Evolutionary conservation across 2,797 vertebrate species (phyloP).

Genomic region (Melanotaenia boesemani): DNA sequence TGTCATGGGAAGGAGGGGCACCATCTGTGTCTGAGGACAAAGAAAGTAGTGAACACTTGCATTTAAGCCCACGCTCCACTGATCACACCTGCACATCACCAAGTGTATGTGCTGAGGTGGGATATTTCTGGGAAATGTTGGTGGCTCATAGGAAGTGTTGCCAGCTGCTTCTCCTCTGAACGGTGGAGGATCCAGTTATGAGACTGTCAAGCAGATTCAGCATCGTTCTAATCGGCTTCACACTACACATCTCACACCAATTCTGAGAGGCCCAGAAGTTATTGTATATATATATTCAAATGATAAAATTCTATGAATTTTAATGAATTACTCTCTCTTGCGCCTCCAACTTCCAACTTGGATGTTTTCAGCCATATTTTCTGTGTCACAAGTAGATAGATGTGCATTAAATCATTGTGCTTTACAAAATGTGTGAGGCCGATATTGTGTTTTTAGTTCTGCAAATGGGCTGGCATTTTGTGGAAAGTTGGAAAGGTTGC

Average conservation of each 20-base stretch:
- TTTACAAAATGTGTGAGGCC: no score
- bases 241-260: constrained; percentile 19
- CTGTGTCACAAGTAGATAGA: no score
- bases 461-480: no score
- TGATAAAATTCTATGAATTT: no score
- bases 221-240: constrained; percentile 12
- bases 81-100: constrained; percentile 54
- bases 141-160: constrained; percentile 39
- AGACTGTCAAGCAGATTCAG: constrained; percentile 14
- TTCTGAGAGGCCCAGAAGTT: constrained; percentile 21
- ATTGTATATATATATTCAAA: background rate
- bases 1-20: constrained; percentile 5
- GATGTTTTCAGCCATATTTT: no score
- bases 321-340: no score
- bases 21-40: constrained; percentile 52
- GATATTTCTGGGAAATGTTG: constrained; percentile 59
- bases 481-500: no score
- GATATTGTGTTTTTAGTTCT: no score
- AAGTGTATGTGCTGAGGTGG: constrained; percentile 54
- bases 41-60: constrained; percentile 40
- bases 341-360: no score
- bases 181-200: constrained; percentile 28
- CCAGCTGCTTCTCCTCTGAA: constrained; percentile 31
- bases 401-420: no score
- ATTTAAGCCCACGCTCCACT: constrained; percentile 54